Base-by-base conservation (phyloP, 2,797 vertebrate species). In the Peromyscus aztecus region DNA sequence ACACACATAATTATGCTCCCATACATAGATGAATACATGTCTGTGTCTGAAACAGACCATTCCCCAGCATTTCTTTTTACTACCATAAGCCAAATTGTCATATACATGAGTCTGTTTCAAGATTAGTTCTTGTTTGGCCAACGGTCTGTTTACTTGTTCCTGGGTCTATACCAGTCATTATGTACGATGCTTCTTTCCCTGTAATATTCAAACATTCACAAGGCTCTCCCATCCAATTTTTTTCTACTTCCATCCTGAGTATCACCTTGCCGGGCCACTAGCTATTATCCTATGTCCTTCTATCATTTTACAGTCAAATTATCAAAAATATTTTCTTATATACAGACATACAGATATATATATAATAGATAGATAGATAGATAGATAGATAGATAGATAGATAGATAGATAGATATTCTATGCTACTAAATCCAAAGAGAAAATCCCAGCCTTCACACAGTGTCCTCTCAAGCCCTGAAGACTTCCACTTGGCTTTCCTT, bases 191-290 rank as follows among this genome's bases (percentile, higher is more conserved):
- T 91, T 75, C 75, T n/a, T 93, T 85, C n/a, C 12, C 55, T 89
- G 63, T 85, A 94, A 78, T 6, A 67, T 65, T 91, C 46, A 92
- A 88, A 89, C 29, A 76, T 81, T 92, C 77, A 93, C 19, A 91
- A 91, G 19, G 78, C 29, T 92, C 37, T 92, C 37, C 43, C 40
- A 84, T 65, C 7, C 12, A 59, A 37, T 61, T 82, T 27, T 59
- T 55, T 31, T 77, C n/a, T 31, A 59, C 23, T 24, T 52, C 27
- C 11, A n/a, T 29, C 40, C 34, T 67, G 27, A 52, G 7, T 71
- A 27, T 71, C 65, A 87, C 67, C 78, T 85, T 29, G 6, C 31
- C 23, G 89, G 67, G 34, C 17, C 37, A 49, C 55, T 55, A 82
- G 73, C n/a, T 82, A 34, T 86, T 75, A 46, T 37, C 73, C 29